These are phyloP conservation scores for Aldabrachelys gigantea DNA, from an alignment of 2,113 vertebrate species.

Conservation along the genomic window DNA sequence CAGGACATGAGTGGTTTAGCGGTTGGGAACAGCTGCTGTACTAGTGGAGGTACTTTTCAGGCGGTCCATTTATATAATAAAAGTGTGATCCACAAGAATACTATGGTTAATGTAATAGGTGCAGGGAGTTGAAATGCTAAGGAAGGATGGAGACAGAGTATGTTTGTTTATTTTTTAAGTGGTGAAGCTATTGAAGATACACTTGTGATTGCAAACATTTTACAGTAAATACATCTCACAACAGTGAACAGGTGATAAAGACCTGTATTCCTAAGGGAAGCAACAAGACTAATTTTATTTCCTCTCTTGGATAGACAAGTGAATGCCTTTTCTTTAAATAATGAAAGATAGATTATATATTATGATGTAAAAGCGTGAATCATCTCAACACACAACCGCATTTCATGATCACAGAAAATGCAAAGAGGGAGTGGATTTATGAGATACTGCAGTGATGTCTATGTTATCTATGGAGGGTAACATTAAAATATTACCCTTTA, in stretches of 20 bases:
- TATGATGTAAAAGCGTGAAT: accelerated
- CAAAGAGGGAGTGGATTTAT: background rate
- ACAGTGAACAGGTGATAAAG: background rate
- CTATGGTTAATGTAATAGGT: background rate
- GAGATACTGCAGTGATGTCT: background rate
- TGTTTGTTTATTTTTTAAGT: background rate
- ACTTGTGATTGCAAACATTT: background rate
- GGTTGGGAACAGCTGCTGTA: background rate
- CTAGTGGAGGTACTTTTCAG: background rate
- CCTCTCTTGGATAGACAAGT: background rate
- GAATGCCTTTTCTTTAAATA: background rate
- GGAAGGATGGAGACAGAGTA: background rate
- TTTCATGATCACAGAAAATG: background rate
- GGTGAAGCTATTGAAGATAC: background rate
- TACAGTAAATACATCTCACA: accelerated
- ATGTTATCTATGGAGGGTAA: background rate
- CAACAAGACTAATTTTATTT: background rate
- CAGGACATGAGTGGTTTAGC: background rate
- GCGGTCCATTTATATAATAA: background rate
- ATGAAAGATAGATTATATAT: accelerated
- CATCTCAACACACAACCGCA: accelerated
- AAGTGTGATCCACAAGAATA: background rate
- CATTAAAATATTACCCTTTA: background rate
- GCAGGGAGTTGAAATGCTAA: background rate
- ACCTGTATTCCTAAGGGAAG: accelerated